phyloP scores from a whole-genome alignment of 2,888 invertebrate genomes.

The Diaprepes abbreviatus region DNA sequence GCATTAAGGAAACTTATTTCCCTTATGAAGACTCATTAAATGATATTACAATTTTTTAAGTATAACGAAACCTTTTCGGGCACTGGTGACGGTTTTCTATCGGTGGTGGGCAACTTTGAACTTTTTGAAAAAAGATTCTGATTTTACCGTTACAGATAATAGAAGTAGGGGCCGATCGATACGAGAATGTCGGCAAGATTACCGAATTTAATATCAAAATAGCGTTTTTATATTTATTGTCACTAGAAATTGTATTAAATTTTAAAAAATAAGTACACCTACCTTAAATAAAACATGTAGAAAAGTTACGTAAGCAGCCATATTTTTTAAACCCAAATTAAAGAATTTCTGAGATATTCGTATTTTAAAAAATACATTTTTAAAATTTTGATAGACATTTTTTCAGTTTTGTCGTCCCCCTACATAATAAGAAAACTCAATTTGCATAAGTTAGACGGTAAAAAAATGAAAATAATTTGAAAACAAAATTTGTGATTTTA shows the following conservation, averaged over 20 bases:
- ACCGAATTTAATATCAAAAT: no score
- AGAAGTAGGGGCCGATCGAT: background rate
- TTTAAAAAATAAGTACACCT: no score
- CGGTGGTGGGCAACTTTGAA: constrained; percentile 40
- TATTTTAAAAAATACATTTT: no score
- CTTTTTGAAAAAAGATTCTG: constrained; percentile 30
- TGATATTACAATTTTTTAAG: constrained; percentile 4
- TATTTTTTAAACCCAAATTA: no score
- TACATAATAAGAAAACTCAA: background rate
- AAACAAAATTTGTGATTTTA: background rate
- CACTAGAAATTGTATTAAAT: no score
- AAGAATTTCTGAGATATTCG: no score
- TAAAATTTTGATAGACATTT: no score
- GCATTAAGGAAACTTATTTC: background rate
- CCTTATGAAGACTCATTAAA: background rate
- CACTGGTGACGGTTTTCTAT: constrained; percentile 45
- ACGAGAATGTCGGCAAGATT: no score
- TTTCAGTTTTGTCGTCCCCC: no score
- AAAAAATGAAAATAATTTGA: background rate
- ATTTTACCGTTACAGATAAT: constrained; percentile 44
- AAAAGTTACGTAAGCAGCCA: no score
- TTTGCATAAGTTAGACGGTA: constrained; percentile 10
- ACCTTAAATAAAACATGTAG: no score
- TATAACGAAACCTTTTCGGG: constrained; percentile 36
- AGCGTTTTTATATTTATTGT: no score